phyloP scores from a whole-genome alignment of 2,888 invertebrate genomes.

The Phyllotreta striolata region DNA sequence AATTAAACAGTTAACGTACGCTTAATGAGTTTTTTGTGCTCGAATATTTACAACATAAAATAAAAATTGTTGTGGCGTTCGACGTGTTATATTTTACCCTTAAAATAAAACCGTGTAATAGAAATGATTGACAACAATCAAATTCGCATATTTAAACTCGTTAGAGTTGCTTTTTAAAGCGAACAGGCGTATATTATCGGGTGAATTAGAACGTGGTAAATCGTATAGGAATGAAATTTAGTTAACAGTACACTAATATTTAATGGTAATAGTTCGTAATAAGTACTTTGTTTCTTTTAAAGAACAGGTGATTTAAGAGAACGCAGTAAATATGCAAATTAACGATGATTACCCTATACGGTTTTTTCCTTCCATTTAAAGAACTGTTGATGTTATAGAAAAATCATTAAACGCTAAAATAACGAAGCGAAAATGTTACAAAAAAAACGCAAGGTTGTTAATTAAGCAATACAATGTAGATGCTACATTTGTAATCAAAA shows the following conservation, averaged over 20 bases:
- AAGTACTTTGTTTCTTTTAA: conserved; percentile 5
- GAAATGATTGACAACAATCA: no score
- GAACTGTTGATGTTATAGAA: neutral
- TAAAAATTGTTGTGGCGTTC: no score
- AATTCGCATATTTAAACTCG: no score
- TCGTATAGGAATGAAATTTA: conserved; percentile 2
- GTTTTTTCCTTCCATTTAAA: conserved; percentile 1
- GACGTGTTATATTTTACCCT: no score
- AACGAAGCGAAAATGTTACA: neutral
- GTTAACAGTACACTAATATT: conserved; percentile 13
- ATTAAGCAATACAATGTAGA: no score
- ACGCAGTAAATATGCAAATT: conserved; percentile 12
- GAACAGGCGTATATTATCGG: neutral
- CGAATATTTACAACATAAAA: no score
- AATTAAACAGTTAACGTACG: no score
- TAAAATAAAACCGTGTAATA: no score
- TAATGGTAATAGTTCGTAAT: conserved; percentile 4
- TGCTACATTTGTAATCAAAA: no score
- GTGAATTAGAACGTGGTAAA: conserved; percentile 5
- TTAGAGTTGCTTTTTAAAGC: no score
- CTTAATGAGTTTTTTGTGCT: no score
- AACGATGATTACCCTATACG: conserved; percentile 5
- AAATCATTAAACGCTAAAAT: neutral
- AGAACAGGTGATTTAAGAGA: conserved; percentile 7
- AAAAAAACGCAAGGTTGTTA: no score